A percentile compares a stretch with the other conserved stretches of the same genome.
Evolutionary conservation across 2,888 invertebrate genomes (phyloP).

Genomic region (Craniophora ligustri): DNA sequence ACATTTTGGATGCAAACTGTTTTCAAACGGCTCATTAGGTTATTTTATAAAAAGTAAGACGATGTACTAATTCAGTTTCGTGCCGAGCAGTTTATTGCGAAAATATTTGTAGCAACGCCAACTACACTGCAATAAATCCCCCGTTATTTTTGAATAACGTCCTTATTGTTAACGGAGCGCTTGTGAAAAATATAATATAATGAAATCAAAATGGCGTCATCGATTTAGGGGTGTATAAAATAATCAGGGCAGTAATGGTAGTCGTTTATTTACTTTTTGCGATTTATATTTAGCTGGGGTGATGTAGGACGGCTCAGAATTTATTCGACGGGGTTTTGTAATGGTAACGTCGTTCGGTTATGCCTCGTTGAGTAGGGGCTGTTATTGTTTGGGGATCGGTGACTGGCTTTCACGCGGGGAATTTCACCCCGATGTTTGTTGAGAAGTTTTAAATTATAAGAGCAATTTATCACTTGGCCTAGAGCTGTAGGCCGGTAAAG

Average conservation of each 20-base stretch:
- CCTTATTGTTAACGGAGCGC: constrained; percentile 58
- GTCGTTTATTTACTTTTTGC: constrained; percentile 86
- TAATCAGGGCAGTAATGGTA: constrained; percentile 86
- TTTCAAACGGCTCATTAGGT: too few species aligned
- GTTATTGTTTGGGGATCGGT: constrained; percentile 62
- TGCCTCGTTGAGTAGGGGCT: constrained; percentile 81
- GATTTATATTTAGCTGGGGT: constrained; percentile 75
- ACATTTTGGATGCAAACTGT: background rate
- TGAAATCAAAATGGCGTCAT: constrained; percentile 81
- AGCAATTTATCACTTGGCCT: constrained; percentile 52
- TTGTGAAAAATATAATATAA: constrained; percentile 57
- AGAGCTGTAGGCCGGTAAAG: constrained; percentile 21
- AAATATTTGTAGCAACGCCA: constrained; percentile 40
- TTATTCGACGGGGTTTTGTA: constrained; percentile 76
- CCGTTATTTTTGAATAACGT: constrained; percentile 51
- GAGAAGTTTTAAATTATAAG: constrained; percentile 58
- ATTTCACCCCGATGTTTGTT: constrained; percentile 55
- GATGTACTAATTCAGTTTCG: constrained; percentile 37
- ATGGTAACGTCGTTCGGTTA: constrained; percentile 79
- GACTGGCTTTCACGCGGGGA: constrained; percentile 55
- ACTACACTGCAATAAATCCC: constrained; percentile 43
- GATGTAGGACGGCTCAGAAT: constrained; percentile 70
- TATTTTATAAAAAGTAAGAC: too few species aligned
- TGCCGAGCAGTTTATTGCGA: constrained; percentile 35
- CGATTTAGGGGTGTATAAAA: constrained; percentile 75